Percentiles rank a stretch among this genome's conserved stretches.
Conservation (phyloP, 2,888 invertebrate species). For the Suillia variegata region DNA sequence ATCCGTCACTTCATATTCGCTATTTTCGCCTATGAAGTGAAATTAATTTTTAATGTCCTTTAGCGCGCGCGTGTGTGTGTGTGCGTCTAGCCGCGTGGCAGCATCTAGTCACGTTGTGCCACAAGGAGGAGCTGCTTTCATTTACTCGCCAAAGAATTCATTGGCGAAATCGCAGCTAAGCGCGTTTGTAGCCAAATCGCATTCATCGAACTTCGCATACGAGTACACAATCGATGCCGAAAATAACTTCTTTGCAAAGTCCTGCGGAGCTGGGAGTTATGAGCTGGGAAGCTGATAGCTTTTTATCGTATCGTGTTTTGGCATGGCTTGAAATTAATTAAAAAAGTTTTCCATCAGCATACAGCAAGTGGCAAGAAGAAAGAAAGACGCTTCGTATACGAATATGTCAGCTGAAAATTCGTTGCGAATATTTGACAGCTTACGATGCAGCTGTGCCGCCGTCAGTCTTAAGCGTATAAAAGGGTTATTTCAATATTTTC, state of each 20-base stretch:
- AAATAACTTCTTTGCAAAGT: too few species aligned
- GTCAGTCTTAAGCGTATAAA: not conserved
- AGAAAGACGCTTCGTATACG: too few species aligned
- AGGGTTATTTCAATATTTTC: not conserved
- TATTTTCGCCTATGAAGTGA: too few species aligned
- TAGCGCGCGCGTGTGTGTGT: too few species aligned
- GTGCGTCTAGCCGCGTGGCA: too few species aligned
- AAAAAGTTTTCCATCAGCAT: slow-evolving; percentile 54
- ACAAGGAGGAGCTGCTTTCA: not conserved
- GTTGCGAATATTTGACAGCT: too few species aligned
- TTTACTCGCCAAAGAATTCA: not conserved
- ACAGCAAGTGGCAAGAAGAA: too few species aligned
- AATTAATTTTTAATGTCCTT: slow-evolving; percentile 49
- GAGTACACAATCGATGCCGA: slow-evolving; percentile 1
- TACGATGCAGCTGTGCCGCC: not conserved
- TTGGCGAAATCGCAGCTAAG: not conserved
- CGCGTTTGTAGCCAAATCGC: too few species aligned
- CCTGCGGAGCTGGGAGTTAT: not conserved
- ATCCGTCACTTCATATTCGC: slow-evolving; percentile 18
- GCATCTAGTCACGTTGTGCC: too few species aligned
- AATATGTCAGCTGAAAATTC: slow-evolving; percentile 42
- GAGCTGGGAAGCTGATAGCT: not conserved
- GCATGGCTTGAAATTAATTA: slow-evolving; percentile 55
- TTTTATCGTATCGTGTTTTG: too few species aligned
- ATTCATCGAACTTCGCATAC: not conserved